Evolutionary conservation across 2,113 vertebrate species (phyloP).

Genomic region (Tetraodon nigroviridis): DNA sequence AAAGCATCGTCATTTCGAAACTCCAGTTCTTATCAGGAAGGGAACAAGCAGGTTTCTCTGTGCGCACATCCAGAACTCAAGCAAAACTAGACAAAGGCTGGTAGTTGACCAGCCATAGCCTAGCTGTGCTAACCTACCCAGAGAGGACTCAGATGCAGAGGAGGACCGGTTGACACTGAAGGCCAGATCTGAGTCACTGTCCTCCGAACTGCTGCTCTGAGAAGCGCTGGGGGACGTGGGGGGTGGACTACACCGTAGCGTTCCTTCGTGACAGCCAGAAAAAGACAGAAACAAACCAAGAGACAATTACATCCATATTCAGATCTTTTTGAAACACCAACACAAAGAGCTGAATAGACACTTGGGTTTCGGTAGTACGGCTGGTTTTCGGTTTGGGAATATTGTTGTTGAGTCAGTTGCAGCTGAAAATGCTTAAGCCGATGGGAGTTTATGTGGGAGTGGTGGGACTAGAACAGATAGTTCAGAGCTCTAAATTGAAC

Average conservation of each 20-base stretch:
- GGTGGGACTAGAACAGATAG: constrained; percentile 28
- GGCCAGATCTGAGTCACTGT: constrained; percentile 94
- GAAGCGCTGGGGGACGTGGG: constrained; percentile 85
- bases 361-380: no score
- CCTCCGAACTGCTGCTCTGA: constrained; percentile 87
- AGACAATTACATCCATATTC: constrained; percentile 2
- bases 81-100: no score
- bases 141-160: constrained; percentile 93
- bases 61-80: no score
- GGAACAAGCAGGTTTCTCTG: no score
- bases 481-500: constrained; percentile 37
- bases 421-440: constrained; percentile 16
- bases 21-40: no score
- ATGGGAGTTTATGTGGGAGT: constrained; percentile 43
- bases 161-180: constrained; percentile 95
- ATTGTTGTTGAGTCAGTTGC: constrained; percentile 15
- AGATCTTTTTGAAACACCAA: background rate
- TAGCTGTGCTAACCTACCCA: constrained; percentile 78
- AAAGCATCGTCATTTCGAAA: no score
- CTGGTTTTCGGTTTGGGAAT: no score
- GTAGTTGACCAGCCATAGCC: background rate
- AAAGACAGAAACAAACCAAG: constrained; percentile 19
- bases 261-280: constrained; percentile 76
- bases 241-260: constrained; percentile 83
- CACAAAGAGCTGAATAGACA: no score